Conservation (phyloP, 92 coral and sea anemone genomes). For the Paramuricea clavata region DNA sequence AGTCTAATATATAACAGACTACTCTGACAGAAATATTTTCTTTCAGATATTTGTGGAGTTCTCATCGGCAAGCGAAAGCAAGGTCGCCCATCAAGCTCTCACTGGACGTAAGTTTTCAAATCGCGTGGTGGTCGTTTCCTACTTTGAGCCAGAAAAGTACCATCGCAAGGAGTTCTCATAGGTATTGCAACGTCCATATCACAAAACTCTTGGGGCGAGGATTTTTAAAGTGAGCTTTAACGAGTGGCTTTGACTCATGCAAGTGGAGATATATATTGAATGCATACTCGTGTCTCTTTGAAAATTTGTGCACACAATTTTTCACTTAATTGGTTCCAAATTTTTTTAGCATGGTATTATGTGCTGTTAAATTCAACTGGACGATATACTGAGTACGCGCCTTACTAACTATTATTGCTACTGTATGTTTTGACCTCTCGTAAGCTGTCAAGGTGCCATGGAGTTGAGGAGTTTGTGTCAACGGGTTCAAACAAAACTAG, state of each 20-base stretch:
- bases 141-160: constrained; percentile 78
- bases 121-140: constrained; percentile 95
- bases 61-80: constrained; percentile 77
- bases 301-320: no score
- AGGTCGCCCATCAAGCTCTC: constrained; percentile 86
- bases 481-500: neutral
- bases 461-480: neutral
- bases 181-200: neutral
- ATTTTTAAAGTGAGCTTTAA: no score
- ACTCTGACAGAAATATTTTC: neutral
- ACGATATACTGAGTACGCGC: no score
- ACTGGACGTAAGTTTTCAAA: constrained; percentile 98
- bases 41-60: constrained; percentile 90
- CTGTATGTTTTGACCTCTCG: neutral
- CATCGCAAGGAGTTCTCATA: constrained; percentile 75
- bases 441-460: neutral
- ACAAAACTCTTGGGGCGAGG: neutral
- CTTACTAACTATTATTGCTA: no score
- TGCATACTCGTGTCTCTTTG: no score
- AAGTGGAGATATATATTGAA: no score
- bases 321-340: neutral
- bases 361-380: neutral
- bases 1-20: neutral
- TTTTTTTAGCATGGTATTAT: neutral
- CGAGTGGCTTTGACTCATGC: no score